phyloP scores from a whole-genome alignment of 2,888 invertebrate species.

The Euclidia mi region DNA sequence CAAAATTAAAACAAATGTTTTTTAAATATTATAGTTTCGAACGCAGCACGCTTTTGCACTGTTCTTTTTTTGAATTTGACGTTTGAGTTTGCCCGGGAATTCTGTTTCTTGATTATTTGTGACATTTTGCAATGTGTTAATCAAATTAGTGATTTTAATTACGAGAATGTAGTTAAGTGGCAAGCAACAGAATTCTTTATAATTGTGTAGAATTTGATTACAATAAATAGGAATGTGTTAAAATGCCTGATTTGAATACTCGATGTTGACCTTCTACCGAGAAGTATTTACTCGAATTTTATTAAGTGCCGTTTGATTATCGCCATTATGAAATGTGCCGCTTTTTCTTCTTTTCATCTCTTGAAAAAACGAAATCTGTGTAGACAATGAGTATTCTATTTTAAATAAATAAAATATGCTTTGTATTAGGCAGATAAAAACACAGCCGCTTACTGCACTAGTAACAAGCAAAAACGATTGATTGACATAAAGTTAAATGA shows the following conservation, averaged over 20 bases:
- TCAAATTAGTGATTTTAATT: conserved; percentile 1
- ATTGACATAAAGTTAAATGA: conserved; percentile 11
- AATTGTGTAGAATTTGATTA: conserved; percentile 7
- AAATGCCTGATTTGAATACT: conserved; percentile 21
- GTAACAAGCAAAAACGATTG: background rate
- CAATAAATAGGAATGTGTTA: conserved; percentile 5
- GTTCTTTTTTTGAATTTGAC: conserved; percentile 17
- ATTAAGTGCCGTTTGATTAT: too few relatives aligned
- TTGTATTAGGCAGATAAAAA: background rate
- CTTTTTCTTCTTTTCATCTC: too few relatives aligned
- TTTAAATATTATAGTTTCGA: conserved; percentile 42
- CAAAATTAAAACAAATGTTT: conserved; percentile 46
- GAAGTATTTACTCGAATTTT: conserved; percentile 1
- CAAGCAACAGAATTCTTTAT: conserved; percentile 15
- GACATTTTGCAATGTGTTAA: background rate
- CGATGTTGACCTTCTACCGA: background rate
- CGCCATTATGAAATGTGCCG: too few relatives aligned
- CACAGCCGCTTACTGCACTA: conserved; percentile 23
- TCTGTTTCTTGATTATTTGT: conserved; percentile 11
- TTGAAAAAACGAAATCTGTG: too few relatives aligned
- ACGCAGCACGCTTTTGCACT: conserved; percentile 53
- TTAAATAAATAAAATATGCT: conserved; percentile 3
- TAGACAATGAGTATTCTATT: conserved; percentile 13
- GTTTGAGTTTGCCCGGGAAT: conserved; percentile 12
- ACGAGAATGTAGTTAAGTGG: too few relatives aligned